Evolutionary conservation across 2,113 vertebrate species (phyloP), one percentile per base, ranked within the genome.

Genomic region (Oryzias celebensis): DNA sequence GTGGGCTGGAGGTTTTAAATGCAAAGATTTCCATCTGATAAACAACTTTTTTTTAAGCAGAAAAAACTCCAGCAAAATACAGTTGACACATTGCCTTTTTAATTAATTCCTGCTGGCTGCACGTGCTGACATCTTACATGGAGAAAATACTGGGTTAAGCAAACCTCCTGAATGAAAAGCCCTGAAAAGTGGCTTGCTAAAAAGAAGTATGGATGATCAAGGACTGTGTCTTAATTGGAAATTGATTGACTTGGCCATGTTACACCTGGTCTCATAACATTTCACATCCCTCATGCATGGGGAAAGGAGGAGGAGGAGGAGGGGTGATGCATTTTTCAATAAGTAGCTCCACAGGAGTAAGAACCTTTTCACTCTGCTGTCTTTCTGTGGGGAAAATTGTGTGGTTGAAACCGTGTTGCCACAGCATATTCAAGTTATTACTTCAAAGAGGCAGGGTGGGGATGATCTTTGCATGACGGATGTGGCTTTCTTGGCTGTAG

Each of bases 401-500:
- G 16, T 44, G 68, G 73, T 83, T 78, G 82, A 85, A 75, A 66
- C 71, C 52, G 53, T 69, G 77, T 74, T 75, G 75, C 82, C 59
- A 68, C 67, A 68, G 49, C 73, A 84, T 54, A 87, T 77, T 75
- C 68, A 58, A 86, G 80, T 67, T 79, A 65, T 75, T 64, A 85
- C 85, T 88, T 91, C 86, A 92, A 90, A 92, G 88, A 54, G 79
- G 69, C 66, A n/a, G 72, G 68, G 71, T 46, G 49, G 72, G 68
- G 63, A 62, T 81, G 81, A 89, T 87, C 78, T 73, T 84, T 73
- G 86, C 87, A 90, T 88, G 89, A 86, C 80, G 77, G 87, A 91
- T 89, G 81, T 71, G 65, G 75, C 80, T 87, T 84, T 85, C 64
- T 78, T 58, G 55, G 65, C 76, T 75, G 80, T 64, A 75, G 79